Conservation (phyloP, 1,140 invertebrate species). For the Achatina immaculata region DNA sequence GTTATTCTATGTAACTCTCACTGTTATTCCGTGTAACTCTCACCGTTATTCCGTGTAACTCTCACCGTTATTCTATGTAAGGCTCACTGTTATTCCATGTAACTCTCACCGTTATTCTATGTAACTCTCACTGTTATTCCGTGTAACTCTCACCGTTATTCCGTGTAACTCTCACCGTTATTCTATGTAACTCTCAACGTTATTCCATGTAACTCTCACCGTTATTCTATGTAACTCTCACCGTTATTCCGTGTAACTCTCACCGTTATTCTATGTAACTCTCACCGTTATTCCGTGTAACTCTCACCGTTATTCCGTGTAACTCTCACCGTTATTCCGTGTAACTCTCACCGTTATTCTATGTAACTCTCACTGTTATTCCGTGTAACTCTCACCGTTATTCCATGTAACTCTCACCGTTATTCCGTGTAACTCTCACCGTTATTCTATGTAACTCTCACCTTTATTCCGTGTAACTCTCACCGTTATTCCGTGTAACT, state of each 20-base stretch:
- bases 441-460: too few species aligned
- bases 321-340: neutral
- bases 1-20: too few species aligned
- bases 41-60: too few species aligned
- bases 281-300: neutral
- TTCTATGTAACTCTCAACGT: too few species aligned
- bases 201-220: neutral
- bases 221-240: neutral
- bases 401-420: constrained; percentile 7
- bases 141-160: too few species aligned
- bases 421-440: neutral
- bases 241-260: neutral
- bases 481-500: neutral
- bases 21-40: too few species aligned
- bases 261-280: neutral
- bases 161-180: too few species aligned
- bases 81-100: too few species aligned
- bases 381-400: neutral
- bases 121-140: too few species aligned
- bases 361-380: neutral
- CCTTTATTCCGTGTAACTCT: neutral
- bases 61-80: too few species aligned
- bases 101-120: too few species aligned
- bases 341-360: neutral
- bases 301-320: too few species aligned